Conservation (phyloP, 2,797 vertebrate species). For the Hydrolagus colliei region DNA sequence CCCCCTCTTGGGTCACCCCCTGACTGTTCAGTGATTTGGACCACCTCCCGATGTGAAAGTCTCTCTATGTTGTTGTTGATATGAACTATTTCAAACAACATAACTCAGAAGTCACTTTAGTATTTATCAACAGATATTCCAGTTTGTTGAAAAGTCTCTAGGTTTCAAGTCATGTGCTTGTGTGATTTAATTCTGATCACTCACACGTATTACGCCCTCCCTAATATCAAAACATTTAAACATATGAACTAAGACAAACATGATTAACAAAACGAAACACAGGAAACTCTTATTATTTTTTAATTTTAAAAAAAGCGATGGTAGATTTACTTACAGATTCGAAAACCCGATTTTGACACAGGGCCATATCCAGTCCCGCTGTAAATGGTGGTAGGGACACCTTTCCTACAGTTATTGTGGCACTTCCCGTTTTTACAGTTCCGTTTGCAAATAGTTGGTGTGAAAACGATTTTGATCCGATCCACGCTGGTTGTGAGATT, state of each 20-base stretch:
- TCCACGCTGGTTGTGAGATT: conserved; percentile 83
- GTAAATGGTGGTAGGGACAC: conserved; percentile 83
- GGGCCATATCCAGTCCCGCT: conserved; percentile 75
- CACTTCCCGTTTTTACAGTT: conserved; percentile 71
- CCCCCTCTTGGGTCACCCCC: neutral
- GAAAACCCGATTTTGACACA: conserved; percentile 76
- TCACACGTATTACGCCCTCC: neutral
- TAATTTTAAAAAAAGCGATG: neutral
- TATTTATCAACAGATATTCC: too few relatives aligned
- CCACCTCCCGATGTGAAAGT: too few relatives aligned
- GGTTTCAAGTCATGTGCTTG: neutral
- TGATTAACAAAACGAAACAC: neutral
- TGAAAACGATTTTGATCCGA: conserved; percentile 92
- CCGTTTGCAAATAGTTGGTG: conserved; percentile 82
- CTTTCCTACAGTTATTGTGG: conserved; percentile 82
- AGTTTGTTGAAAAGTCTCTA: too few relatives aligned
- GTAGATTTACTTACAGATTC: conserved; percentile 77
- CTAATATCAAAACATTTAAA: neutral
- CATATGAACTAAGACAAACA: neutral
- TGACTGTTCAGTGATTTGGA: too few relatives aligned
- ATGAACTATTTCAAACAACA: too few relatives aligned
- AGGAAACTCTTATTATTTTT: neutral
- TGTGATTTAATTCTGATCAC: neutral
- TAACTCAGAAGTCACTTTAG: too few relatives aligned
- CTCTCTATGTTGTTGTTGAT: too few relatives aligned